Conservation (phyloP, 2,797 vertebrate species). For the Xyrichtys novacula region DNA sequence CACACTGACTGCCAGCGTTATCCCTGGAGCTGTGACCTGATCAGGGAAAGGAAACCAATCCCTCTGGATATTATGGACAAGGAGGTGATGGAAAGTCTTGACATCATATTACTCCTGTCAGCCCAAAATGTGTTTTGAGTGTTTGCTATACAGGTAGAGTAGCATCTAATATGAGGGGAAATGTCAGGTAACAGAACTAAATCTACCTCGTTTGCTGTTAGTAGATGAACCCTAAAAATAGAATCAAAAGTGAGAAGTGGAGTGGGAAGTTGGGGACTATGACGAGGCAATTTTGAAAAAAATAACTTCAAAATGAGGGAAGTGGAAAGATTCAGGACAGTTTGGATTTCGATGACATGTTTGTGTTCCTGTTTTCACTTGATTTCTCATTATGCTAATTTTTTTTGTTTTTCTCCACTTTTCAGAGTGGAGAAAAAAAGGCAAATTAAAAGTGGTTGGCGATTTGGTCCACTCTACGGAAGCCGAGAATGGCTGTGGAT, state of each 20-base stretch:
- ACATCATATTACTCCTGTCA: slow-evolving; percentile 19
- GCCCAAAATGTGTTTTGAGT: slow-evolving; percentile 7
- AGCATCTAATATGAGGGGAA: slow-evolving; percentile 3
- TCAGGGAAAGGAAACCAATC: slow-evolving; percentile 16
- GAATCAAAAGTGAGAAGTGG: neutral
- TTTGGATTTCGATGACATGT: neutral
- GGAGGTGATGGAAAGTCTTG: slow-evolving; percentile 19
- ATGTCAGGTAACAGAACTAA: neutral
- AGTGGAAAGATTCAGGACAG: neutral
- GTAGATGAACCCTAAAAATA: neutral
- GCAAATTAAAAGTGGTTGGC: no score
- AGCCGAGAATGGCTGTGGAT: no score
- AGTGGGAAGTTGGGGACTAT: neutral
- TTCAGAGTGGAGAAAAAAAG: neutral
- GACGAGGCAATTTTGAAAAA: neutral
- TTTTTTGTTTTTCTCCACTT: neutral
- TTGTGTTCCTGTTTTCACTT: neutral
- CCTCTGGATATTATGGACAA: slow-evolving; percentile 26
- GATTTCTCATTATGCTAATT: neutral
- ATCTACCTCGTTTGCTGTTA: neutral
- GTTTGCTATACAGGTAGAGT: neutral
- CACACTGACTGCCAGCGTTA: slow-evolving; percentile 12
- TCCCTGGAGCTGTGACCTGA: slow-evolving; percentile 33
- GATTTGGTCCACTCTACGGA: no score
- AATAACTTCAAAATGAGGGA: neutral